These are phyloP conservation scores for Acanthopagrus latus DNA, from an alignment of 2,797 vertebrate species.

Conservation along the genomic window DNA sequence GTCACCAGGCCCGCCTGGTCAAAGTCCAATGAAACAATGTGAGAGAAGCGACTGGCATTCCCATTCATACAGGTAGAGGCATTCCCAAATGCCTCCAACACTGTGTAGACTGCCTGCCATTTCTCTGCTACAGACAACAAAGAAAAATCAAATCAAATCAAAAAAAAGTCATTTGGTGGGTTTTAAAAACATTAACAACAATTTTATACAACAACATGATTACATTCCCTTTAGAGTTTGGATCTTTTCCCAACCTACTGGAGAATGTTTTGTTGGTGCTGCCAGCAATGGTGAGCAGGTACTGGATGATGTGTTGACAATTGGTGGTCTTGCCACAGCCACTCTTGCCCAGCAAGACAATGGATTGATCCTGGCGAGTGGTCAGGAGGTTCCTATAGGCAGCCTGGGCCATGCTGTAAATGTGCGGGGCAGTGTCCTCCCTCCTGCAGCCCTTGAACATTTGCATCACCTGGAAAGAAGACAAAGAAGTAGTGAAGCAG, in stretches of 20 bases:
- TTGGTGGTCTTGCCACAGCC: slow-evolving; percentile 97
- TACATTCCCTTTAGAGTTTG: not conserved
- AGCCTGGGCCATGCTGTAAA: slow-evolving; percentile 94
- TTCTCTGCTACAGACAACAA: slow-evolving; percentile 88
- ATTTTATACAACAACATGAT: not conserved
- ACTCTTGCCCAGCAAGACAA: slow-evolving; percentile 92
- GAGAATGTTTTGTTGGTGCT: slow-evolving; percentile 93
- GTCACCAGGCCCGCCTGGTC: slow-evolving; percentile 97
- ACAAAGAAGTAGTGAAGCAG: not conserved
- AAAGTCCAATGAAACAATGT: slow-evolving; percentile 96
- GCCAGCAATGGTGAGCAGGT: slow-evolving; percentile 92
- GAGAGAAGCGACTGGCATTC: slow-evolving; percentile 96
- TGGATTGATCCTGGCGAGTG: slow-evolving; percentile 95
- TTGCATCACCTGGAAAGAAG: slow-evolving; percentile 93
- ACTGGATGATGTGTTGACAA: slow-evolving; percentile 96
- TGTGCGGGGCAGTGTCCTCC: slow-evolving; percentile 94
- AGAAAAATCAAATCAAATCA: too few relatives aligned
- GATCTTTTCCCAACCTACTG: slow-evolving; percentile 80
- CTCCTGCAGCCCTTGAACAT: slow-evolving; percentile 97
- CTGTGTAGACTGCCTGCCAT: slow-evolving; percentile 96
- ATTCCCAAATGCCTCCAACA: slow-evolving; percentile 97
- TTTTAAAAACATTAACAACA: not conserved
- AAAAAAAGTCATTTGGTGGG: not conserved
- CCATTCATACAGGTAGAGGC: slow-evolving; percentile 91
- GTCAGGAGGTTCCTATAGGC: slow-evolving; percentile 95